phyloP scores from a whole-genome alignment of 2,888 invertebrate genomes.

The Melipona beecheii region DNA sequence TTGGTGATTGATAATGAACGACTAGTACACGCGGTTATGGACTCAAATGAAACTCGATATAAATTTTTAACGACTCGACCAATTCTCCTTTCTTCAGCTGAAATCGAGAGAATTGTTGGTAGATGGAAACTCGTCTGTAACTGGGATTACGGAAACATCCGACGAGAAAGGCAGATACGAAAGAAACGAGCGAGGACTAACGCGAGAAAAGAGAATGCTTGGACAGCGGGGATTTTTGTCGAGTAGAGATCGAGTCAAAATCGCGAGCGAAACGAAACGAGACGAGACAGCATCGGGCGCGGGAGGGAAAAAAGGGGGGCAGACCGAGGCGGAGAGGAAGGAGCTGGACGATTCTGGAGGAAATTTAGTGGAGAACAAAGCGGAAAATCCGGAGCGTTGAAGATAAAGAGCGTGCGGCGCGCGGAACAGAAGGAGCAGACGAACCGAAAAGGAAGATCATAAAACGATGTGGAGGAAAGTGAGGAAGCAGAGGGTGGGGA shows the following conservation, averaged over 20 bases:
- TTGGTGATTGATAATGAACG: too few species aligned
- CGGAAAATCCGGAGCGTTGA: slow-evolving; percentile 20
- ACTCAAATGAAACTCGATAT: too few species aligned
- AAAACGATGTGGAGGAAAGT: slow-evolving; percentile 11
- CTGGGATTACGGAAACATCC: slow-evolving; percentile 76
- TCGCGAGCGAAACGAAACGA: background rate
- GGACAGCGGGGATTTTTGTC: background rate
- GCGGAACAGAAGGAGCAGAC: slow-evolving; percentile 7
- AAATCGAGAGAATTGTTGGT: slow-evolving; percentile 27
- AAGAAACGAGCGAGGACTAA: background rate
- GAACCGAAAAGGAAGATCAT: slow-evolving; percentile 25
- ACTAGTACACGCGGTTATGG: too few species aligned
- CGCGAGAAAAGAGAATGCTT: background rate
- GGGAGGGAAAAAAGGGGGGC: too few species aligned
- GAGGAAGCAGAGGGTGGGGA: background rate
- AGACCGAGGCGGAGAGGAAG: background rate
- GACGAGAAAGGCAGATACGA: background rate
- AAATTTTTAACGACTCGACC: too few species aligned
- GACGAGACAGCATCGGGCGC: background rate
- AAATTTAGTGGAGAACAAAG: slow-evolving; percentile 28
- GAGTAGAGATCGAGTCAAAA: background rate
- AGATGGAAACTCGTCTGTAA: slow-evolving; percentile 82
- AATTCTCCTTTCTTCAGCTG: too few species aligned
- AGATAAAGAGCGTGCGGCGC: slow-evolving; percentile 20
- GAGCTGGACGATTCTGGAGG: background rate